These are phyloP conservation scores for Nipponacmea schrenckii DNA, from an alignment of 2,888 invertebrate species.

Conservation along the genomic window DNA sequence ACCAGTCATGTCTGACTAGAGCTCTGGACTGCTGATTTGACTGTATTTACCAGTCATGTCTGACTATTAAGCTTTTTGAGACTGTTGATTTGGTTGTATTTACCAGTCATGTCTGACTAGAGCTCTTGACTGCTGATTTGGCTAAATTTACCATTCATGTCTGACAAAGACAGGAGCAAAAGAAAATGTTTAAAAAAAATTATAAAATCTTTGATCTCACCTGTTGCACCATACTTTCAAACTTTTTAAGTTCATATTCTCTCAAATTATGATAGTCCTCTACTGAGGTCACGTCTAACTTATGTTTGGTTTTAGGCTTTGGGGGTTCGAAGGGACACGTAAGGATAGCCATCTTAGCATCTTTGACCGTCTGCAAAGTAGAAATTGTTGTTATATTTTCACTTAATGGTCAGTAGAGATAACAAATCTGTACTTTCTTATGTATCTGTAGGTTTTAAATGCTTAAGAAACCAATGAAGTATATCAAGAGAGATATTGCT, in stretches of 20 bases:
- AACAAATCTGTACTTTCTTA: too few species aligned
- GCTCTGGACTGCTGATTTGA: too few species aligned
- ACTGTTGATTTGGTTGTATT: too few species aligned
- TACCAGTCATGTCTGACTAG: too few species aligned
- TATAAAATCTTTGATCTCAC: conserved; percentile 39
- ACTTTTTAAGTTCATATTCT: conserved; percentile 94
- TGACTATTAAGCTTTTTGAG: too few species aligned
- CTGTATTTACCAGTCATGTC: too few species aligned
- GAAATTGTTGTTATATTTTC: conserved; percentile 8
- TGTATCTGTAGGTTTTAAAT: too few species aligned
- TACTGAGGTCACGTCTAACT: conserved; percentile 94
- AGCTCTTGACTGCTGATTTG: too few species aligned
- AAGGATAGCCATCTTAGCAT: conserved; percentile 95
- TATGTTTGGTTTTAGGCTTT: conserved; percentile 99
- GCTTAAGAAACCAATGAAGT: too few species aligned
- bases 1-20: too few species aligned
- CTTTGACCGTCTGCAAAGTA: conserved; percentile 72
- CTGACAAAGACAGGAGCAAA: background rate
- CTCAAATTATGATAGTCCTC: conserved; percentile 93
- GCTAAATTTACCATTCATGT: too few species aligned
- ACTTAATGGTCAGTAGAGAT: background rate
- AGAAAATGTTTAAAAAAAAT: background rate
- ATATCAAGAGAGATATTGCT: too few species aligned
- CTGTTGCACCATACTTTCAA: conserved; percentile 88
- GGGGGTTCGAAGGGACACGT: conserved; percentile 99